phyloP scores from a whole-genome alignment of 1,140 invertebrate genomes.

The Panagrolaimus sp. region DNA sequence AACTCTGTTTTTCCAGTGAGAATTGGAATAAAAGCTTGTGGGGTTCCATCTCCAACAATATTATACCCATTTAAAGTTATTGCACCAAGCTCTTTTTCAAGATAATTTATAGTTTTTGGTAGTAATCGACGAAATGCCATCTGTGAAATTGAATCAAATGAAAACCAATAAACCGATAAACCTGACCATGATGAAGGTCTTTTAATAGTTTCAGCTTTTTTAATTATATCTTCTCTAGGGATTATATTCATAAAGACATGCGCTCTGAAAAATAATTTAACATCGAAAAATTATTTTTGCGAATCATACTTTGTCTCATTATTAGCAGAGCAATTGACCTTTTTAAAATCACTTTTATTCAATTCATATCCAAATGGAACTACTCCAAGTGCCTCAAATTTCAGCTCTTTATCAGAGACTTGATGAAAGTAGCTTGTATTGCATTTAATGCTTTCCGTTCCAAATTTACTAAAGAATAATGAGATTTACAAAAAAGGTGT shows the following conservation, averaged over 20 bases:
- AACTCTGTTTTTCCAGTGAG: slow-evolving; percentile 77
- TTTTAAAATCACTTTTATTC: neutral
- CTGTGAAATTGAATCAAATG: slow-evolving; percentile 80
- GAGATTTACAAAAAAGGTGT: no score
- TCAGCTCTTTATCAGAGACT: neutral
- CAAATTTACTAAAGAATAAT: neutral
- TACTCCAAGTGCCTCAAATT: neutral
- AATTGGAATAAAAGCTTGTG: slow-evolving; percentile 82
- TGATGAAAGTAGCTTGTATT: neutral
- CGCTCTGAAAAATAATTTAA: slow-evolving; percentile 15
- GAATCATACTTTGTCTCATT: neutral
- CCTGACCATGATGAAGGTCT: slow-evolving; percentile 57
- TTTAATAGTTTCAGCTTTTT: neutral
- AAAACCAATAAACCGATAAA: slow-evolving; percentile 78
- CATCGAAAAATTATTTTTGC: neutral
- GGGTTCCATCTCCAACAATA: slow-evolving; percentile 82
- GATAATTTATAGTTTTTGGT: slow-evolving; percentile 72
- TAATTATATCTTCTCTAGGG: slow-evolving; percentile 11
- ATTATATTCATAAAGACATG: slow-evolving; percentile 23
- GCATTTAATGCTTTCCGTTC: neutral
- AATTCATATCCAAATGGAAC: neutral
- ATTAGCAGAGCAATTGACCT: neutral
- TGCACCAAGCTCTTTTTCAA: slow-evolving; percentile 74
- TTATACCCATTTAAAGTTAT: slow-evolving; percentile 60
- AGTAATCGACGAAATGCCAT: slow-evolving; percentile 79